Evolutionary conservation across 92 coral and sea anemone species (phyloP), one percentile per base, ranked within the genome.

Genomic region (Paragorgia papillata): DNA sequence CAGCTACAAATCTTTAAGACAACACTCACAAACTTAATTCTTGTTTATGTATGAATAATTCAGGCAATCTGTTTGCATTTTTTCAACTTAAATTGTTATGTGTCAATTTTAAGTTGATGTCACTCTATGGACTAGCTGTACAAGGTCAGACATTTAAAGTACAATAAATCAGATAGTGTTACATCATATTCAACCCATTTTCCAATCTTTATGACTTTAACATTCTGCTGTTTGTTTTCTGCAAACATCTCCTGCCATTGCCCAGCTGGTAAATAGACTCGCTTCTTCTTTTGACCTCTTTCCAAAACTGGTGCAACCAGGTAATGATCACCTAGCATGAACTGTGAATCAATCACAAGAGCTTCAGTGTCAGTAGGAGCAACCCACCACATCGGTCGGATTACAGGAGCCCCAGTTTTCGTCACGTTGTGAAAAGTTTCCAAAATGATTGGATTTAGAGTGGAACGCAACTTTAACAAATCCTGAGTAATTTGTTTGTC

Each of bases 311-410:
- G 97, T 63, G 97, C 97, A 28, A 91, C 89, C 2, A 91, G 88
- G 58, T 78, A 88, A 4, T 32, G 7, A 65, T 85, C 83, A 7
- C 92, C 92, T 20, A 90, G 69, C 74, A 90, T 58, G 32, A 88
- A 90, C 46, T 90, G 85, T 2, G 92, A 78, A 69, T 88, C 84
- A 7, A 88, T 79, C 24, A 32, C 67, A 48, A 85, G 86, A 5
- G 92, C 92, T 9, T 39, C 79, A 22, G 75, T 50, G 34, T 91
- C 92, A 14, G 27, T 57, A 7, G 97, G 92, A 24, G 90, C 92
- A 22, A 88, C 48, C 97, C 97, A 91, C 97, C 97, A 91, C 28
- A 91, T 44, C 2, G 97, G 97, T 8, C 91, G 75, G 27, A 91
- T 79, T 29, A 91, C 75, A 57, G 92, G 90, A 9, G 85, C 87